Conservation (phyloP, 2,888 invertebrate species). For the Drosophila crucigera region DNA sequence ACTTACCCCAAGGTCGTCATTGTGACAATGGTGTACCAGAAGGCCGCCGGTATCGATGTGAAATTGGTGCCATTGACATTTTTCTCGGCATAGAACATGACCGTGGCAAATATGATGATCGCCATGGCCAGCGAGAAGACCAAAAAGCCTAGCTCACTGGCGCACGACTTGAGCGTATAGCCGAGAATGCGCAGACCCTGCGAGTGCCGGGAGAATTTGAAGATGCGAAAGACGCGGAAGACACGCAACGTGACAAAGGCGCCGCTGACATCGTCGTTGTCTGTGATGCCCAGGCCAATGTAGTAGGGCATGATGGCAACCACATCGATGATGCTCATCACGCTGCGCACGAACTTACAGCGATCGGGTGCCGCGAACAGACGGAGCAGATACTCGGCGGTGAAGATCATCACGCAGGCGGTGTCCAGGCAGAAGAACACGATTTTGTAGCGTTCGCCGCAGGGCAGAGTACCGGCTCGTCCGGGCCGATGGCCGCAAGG, state of each 20-base stretch:
- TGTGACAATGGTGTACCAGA: conserved; percentile 99
- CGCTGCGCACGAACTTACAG: conserved; percentile 98
- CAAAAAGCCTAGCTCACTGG: conserved; percentile 99
- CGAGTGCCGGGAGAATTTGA: conserved; percentile 99
- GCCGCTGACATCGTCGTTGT: conserved; percentile 99
- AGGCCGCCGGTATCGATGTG: conserved; percentile 99
- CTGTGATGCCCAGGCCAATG: conserved; percentile 98
- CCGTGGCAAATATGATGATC: conserved; percentile 99
- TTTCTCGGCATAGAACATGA: conserved; percentile 99
- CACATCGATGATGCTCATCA: conserved; percentile 99
- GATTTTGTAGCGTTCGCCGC: conserved; percentile 98
- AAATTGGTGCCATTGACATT: conserved; percentile 98
- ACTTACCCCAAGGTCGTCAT: conserved; percentile 99
- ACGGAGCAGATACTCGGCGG: conserved; percentile 97
- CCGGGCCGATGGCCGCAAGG: conserved; percentile 88
- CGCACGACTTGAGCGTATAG: conserved; percentile 99
- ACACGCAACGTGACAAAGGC: conserved; percentile 99
- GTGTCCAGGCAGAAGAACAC: conserved; percentile 99
- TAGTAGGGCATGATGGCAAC: conserved; percentile 99
- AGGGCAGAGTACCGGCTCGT: conserved; percentile 94
- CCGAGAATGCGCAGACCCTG: conserved; percentile 99
- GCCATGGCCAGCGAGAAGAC: conserved; percentile 99
- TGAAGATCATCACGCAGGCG: conserved; percentile 99
- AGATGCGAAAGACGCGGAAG: conserved; percentile 99
- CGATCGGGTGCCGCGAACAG: conserved; percentile 99